Percentiles rank a stretch among this genome's conserved stretches.
Evolutionary conservation across 2,113 vertebrate species (phyloP).

Genomic region (Sinocyclocheilus anshuiensis): DNA sequence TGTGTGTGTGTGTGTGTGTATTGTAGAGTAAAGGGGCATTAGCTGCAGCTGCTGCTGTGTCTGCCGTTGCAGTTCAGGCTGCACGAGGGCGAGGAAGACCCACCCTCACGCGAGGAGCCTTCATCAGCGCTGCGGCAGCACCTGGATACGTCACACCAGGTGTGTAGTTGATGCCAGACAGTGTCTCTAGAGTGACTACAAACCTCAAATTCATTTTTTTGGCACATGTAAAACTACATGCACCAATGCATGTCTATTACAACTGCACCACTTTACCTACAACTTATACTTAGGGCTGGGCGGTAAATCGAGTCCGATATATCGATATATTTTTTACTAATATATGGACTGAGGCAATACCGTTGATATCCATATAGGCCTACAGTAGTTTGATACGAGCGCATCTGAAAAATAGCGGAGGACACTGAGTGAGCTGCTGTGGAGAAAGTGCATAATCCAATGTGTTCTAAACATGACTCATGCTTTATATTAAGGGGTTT

Average conservation of each 20-base stretch:
- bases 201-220: neutral
- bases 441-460: no score
- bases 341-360: no score
- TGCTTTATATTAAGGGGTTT: no score
- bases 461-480: no score
- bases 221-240: neutral
- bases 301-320: no score
- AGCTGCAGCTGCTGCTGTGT: constrained; percentile 88
- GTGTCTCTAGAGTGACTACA: neutral
- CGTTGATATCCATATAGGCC: no score
- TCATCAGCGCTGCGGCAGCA: constrained; percentile 89
- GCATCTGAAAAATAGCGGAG: no score
- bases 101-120: constrained; percentile 88
- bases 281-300: no score
- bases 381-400: no score
- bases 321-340: no score
- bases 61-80: constrained; percentile 91
- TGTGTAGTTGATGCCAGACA: constrained; percentile 57
- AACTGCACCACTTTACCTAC: neutral
- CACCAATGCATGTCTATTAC: neutral
- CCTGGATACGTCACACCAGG: constrained; percentile 96
- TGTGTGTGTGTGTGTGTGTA: neutral
- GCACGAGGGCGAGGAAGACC: constrained; percentile 93
- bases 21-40: constrained; percentile 89
- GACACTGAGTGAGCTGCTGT: no score